Evolutionary conservation across 2,113 vertebrate species (phyloP).

Genomic region (Centrocercus urophasianus): DNA sequence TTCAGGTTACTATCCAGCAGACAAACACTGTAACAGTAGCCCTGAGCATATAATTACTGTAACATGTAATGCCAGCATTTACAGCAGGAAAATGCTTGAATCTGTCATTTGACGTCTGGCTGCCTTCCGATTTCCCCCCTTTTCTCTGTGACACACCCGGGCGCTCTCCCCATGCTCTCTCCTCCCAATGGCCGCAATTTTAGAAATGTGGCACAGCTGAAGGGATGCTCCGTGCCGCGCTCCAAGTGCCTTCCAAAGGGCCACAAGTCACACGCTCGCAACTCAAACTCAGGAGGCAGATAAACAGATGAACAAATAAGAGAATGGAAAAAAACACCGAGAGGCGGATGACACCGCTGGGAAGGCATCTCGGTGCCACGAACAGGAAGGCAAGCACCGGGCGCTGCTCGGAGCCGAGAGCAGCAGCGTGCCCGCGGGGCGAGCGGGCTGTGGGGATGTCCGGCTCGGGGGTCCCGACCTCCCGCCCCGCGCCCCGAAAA

Average conservation of each 20-base stretch:
- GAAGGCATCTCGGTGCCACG: slow-evolving; percentile 44
- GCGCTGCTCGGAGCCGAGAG: not conserved
- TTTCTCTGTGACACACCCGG: not conserved
- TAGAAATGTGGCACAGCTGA: not conserved
- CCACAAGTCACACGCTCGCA: not conserved
- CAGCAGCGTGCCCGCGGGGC: not conserved
- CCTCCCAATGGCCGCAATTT: not conserved
- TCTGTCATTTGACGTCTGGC: slow-evolving; percentile 54
- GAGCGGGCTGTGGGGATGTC: not conserved
- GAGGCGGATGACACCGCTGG: not conserved
- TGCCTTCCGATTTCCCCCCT: not conserved
- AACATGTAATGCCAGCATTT: slow-evolving; percentile 52
- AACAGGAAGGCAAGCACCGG: not conserved
- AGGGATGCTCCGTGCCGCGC: not conserved
- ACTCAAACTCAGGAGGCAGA: not conserved
- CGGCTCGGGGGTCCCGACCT: not conserved
- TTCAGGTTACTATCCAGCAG: slow-evolving; percentile 54
- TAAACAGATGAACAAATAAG: not conserved
- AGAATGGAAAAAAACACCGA: not conserved
- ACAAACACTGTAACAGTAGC: slow-evolving; percentile 64
- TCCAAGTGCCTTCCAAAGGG: not conserved
- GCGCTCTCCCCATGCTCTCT: not conserved
- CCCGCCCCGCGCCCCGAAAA: too few species aligned
- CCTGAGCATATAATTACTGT: slow-evolving; percentile 58
- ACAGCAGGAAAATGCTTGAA: slow-evolving; percentile 59